These are phyloP conservation scores for Cantharis nigra DNA, from an alignment of 2,888 invertebrate species.

Conservation along the genomic window DNA sequence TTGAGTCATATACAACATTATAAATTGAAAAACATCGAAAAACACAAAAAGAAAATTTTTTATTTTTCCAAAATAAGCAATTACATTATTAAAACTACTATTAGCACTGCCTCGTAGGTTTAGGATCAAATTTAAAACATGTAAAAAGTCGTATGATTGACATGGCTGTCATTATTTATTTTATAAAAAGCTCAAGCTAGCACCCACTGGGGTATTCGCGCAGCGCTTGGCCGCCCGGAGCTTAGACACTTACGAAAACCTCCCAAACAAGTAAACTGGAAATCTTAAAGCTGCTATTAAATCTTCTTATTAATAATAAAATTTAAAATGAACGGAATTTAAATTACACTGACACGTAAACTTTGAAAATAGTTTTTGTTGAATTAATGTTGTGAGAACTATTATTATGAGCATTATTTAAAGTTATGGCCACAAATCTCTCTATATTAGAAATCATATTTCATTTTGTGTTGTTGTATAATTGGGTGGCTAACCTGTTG, in stretches of 20 bases:
- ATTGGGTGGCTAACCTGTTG: not conserved
- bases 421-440: not conserved
- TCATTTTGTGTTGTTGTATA: not conserved
- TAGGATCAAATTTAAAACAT: not conserved
- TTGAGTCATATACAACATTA: too few species aligned
- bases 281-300: not conserved
- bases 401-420: not conserved
- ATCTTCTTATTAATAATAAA: not conserved
- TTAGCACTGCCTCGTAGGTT: not conserved
- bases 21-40: too few species aligned
- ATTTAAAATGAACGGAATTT: not conserved
- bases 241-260: not conserved
- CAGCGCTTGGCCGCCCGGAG: not conserved
- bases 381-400: not conserved
- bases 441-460: not conserved
- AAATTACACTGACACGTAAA: not conserved
- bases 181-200: not conserved
- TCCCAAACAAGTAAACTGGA: not conserved
- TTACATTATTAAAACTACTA: not conserved
- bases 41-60: too few species aligned
- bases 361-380: not conserved
- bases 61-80: too few species aligned
- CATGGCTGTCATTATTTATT: not conserved
- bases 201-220: not conserved
- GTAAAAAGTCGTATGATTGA: not conserved